phyloP scores from a whole-genome alignment of 2,797 vertebrate genomes.

The Arnoldichthys spilopterus region DNA sequence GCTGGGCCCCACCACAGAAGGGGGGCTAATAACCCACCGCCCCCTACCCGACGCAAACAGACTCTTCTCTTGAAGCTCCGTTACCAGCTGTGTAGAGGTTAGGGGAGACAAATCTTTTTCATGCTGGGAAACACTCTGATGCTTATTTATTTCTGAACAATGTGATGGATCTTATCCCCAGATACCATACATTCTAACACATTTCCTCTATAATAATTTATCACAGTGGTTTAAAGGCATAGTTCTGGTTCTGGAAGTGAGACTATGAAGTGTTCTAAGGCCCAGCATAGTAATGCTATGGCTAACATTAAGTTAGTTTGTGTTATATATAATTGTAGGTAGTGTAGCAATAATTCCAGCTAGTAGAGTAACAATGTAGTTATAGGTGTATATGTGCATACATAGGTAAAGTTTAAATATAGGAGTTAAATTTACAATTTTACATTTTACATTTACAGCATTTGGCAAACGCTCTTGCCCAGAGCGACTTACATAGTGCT shows the following conservation, averaged over 20 bases:
- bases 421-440: no score
- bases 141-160: not conserved
- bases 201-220: not conserved
- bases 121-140: slow-evolving; percentile 38
- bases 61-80: slow-evolving; percentile 42
- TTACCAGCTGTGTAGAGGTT: slow-evolving; percentile 44
- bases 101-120: slow-evolving; percentile 32
- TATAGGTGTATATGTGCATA: no score
- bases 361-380: no score
- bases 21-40: slow-evolving; percentile 40
- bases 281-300: not conserved
- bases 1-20: slow-evolving; percentile 49
- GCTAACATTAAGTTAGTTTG: not conserved
- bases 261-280: no score
- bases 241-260: not conserved
- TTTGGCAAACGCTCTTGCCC: no score
- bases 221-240: not conserved
- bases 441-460: no score
- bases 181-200: not conserved
- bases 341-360: no score
- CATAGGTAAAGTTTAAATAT: no score
- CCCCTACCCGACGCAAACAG: slow-evolving; percentile 14
- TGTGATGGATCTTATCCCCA: slow-evolving; percentile 24
- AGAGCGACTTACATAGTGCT: no score
- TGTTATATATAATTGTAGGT: no score